Conservation (phyloP, 2,113 vertebrate genomes). For the Perca fluviatilis region DNA sequence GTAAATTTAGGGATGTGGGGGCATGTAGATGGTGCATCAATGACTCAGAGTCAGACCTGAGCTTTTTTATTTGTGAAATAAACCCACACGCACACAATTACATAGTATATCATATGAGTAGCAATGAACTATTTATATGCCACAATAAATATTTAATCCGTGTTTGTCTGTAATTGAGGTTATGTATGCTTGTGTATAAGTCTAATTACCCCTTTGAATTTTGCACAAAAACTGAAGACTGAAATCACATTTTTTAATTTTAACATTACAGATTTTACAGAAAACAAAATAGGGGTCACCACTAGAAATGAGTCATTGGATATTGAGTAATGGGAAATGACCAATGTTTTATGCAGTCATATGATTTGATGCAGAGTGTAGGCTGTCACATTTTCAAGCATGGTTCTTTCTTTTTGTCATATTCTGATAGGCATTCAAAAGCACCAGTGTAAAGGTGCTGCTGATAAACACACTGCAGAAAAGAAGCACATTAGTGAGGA, state of each 20-base stretch:
- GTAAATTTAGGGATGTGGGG: neutral
- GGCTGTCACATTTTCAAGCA: neutral
- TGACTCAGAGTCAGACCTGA: conserved; percentile 8
- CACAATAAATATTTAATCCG: conserved; percentile 36
- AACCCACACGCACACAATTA: neutral
- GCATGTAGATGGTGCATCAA: neutral
- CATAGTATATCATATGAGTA: neutral
- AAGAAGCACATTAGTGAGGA: conserved; percentile 3
- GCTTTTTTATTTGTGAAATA: conserved; percentile 3
- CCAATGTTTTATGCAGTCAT: neutral
- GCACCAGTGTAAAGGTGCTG: neutral
- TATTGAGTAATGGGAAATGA: neutral
- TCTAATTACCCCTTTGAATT: neutral
- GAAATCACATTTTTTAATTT: neutral
- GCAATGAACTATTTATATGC: conserved; percentile 12
- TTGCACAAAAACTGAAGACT: neutral
- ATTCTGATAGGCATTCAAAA: neutral
- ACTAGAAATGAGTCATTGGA: neutral
- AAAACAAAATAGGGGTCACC: neutral
- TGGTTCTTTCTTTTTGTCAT: neutral
- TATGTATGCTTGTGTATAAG: neutral
- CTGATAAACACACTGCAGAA: conserved; percentile 12
- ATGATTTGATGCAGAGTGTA: neutral
- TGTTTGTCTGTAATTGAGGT: neutral
- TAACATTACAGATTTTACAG: neutral